Conservation (phyloP, 1,140 invertebrate genomes). For the Antheraea mylitta region DNA sequence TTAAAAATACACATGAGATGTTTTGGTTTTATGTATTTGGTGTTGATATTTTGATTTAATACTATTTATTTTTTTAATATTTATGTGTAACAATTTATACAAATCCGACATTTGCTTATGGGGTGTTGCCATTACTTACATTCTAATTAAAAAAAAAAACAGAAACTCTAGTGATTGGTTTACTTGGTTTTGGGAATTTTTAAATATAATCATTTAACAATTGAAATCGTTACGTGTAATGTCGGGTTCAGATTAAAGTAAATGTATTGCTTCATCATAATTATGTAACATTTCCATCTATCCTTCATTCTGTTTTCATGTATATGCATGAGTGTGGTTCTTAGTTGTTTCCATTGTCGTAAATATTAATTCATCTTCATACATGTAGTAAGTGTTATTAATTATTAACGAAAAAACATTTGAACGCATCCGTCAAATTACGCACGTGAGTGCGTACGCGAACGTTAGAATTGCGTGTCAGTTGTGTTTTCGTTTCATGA, state of each 20-base stretch:
- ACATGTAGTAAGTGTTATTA: conserved; percentile 28
- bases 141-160: conserved; percentile 27
- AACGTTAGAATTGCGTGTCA: conserved; percentile 6
- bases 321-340: conserved; percentile 76
- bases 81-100: conserved; percentile 41
- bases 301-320: conserved; percentile 21
- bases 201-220: conserved; percentile 25
- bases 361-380: conserved; percentile 31
- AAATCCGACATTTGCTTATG: conserved; percentile 73
- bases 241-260: conserved; percentile 66
- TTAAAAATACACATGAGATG: conserved; percentile 27
- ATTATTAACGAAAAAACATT: neutral
- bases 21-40: conserved; percentile 9
- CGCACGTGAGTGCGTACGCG: conserved; percentile 10
- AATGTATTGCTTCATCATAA: conserved; percentile 35
- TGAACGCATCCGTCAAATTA: neutral
- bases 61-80: conserved; percentile 18
- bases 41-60: conserved; percentile 17
- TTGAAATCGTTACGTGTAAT: conserved; percentile 47
- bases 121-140: conserved; percentile 64
- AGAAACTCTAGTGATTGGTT: conserved; percentile 76
- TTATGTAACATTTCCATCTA: conserved; percentile 17
- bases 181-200: conserved; percentile 53
- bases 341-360: conserved; percentile 39
- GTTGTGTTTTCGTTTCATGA: conserved; percentile 15